phyloP scores from a whole-genome alignment of 2,888 invertebrate species.

The Aphidoletes aphidimyza region DNA sequence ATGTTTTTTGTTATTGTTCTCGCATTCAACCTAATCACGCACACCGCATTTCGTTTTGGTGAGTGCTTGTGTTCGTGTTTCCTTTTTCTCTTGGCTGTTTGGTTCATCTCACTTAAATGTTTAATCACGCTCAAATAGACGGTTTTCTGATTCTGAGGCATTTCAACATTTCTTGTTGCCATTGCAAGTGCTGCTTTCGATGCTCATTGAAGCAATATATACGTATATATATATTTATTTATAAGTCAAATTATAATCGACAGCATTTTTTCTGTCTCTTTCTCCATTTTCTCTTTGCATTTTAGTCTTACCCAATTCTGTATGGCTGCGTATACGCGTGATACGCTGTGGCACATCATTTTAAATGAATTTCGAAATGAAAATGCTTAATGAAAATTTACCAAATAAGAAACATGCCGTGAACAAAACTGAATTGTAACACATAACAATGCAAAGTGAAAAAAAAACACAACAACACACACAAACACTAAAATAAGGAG shows the following conservation, averaged over 20 bases:
- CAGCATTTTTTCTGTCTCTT: neutral
- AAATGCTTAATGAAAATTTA: too few species aligned
- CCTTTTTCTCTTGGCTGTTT: neutral
- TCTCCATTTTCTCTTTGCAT: neutral
- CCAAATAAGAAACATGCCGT: too few species aligned
- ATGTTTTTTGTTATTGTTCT: neutral
- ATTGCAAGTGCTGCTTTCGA: neutral
- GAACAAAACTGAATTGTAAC: too few species aligned
- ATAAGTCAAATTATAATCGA: conserved; percentile 43
- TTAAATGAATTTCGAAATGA: neutral
- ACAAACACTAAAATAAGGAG: neutral
- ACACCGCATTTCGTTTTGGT: neutral
- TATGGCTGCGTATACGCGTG: neutral
- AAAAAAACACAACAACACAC: neutral
- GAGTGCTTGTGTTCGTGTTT: neutral
- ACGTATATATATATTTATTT: too few species aligned
- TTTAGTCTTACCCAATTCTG: neutral
- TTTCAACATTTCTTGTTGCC: neutral
- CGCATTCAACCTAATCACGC: neutral
- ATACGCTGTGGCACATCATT: conserved; percentile 38
- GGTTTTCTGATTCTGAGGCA: neutral
- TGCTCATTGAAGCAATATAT: conserved; percentile 31
- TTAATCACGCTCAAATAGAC: conserved; percentile 34
- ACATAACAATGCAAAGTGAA: neutral
- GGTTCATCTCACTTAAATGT: neutral